These are phyloP conservation scores for Norana najaformis DNA, from an alignment of 2,888 invertebrate species.

Conservation along the genomic window DNA sequence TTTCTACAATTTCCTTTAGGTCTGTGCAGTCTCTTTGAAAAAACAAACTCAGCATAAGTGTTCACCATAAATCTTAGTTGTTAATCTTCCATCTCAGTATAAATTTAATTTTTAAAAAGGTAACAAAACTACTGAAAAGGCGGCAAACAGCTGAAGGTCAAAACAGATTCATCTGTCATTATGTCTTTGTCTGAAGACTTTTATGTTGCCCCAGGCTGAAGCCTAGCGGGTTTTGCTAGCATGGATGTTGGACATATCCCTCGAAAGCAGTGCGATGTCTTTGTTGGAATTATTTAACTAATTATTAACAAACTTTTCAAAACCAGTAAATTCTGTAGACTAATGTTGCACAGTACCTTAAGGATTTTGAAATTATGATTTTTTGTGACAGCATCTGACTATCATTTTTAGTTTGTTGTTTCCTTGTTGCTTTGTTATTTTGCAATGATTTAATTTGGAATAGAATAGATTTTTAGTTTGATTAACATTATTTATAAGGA, in stretches of 20 bases:
- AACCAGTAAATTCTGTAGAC: background rate
- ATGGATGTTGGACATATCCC: background rate
- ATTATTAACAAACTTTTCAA: background rate
- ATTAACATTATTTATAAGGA: background rate
- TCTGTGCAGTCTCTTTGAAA: background rate
- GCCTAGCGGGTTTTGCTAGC: background rate
- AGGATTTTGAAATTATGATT: background rate
- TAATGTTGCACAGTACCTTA: background rate
- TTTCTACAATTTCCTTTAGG: background rate
- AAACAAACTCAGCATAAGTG: background rate
- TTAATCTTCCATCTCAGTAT: background rate
- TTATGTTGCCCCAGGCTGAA: background rate
- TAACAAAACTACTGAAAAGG: background rate
- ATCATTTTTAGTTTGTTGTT: background rate
- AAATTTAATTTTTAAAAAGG: background rate
- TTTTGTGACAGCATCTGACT: background rate
- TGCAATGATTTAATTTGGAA: background rate
- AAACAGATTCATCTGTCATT: background rate
- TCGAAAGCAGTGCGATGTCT: background rate
- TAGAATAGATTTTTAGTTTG: background rate
- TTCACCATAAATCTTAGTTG: background rate
- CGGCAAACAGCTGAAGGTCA: background rate
- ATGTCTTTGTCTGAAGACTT: too few relatives aligned
- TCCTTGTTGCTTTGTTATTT: conserved; percentile 6
- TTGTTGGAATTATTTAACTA: background rate